Percentiles rank a stretch among this genome's conserved stretches.
Conservation (phyloP, 2,113 vertebrate species). For the Lota lota region DNA sequence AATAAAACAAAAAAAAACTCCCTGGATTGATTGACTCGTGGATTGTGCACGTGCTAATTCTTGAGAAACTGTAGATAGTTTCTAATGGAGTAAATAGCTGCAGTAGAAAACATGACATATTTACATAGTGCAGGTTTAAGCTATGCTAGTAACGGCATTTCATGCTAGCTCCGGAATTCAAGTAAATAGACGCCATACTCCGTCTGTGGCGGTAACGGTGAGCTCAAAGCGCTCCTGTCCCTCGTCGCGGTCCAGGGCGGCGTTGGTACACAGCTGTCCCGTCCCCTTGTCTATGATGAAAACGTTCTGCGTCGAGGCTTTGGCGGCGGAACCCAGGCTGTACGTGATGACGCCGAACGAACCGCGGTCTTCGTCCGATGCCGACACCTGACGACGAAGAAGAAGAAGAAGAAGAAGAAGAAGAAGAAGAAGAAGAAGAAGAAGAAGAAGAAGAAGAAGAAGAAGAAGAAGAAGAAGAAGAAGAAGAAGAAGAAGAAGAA, state of each 20-base stretch:
- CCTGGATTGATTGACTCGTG: too few relatives aligned
- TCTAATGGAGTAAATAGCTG: too few relatives aligned
- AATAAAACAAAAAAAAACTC: too few relatives aligned
- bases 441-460: constrained; percentile 20
- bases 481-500: constrained; percentile 16
- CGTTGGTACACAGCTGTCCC: constrained; percentile 85
- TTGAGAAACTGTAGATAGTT: too few relatives aligned
- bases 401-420: constrained; percentile 23
- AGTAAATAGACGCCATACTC: constrained; percentile 72
- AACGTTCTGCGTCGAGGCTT: constrained; percentile 68
- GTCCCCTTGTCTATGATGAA: constrained; percentile 83
- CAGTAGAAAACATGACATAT: too few relatives aligned
- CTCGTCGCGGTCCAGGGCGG: constrained; percentile 83
- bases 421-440: constrained; percentile 17
- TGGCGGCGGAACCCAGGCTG: constrained; percentile 79
- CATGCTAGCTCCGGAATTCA: neutral
- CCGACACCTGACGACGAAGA: constrained; percentile 78
- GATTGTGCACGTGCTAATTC: too few relatives aligned
- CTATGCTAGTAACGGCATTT: neutral
- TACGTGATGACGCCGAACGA: constrained; percentile 85
- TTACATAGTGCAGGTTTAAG: too few relatives aligned
- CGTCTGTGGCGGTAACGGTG: constrained; percentile 87
- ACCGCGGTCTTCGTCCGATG: constrained; percentile 88
- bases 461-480: constrained; percentile 15
- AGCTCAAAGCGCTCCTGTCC: constrained; percentile 83